Evolutionary conservation across 2,113 vertebrate genomes (phyloP).

Genomic region (Sula dactylatra): DNA sequence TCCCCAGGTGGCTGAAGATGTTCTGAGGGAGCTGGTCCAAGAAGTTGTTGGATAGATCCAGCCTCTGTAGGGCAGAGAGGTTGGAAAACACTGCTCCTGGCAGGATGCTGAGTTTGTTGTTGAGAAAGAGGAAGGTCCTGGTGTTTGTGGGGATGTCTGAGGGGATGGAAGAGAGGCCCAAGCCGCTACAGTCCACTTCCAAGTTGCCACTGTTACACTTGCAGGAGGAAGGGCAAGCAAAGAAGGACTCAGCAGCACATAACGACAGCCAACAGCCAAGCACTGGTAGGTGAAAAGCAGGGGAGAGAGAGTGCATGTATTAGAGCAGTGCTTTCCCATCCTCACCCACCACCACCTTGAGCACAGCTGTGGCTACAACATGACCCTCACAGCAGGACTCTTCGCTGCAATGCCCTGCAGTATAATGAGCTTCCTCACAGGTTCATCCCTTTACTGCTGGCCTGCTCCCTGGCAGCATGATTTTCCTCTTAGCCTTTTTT

Average conservation of each 20-base stretch:
- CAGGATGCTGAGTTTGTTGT: conserved; percentile 90
- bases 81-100: conserved; percentile 86
- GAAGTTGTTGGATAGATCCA: conserved; percentile 98
- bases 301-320: neutral
- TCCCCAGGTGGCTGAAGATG: conserved; percentile 87
- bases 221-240: conserved; percentile 87
- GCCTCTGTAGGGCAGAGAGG: conserved; percentile 86
- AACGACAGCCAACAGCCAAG: conserved; percentile 82
- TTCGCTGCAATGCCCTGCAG: neutral
- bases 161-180: conserved; percentile 86
- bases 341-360: neutral
- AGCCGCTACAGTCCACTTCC: conserved; percentile 89
- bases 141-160: conserved; percentile 84
- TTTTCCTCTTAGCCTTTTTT: neutral
- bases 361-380: neutral
- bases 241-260: conserved; percentile 70
- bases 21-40: conserved; percentile 90
- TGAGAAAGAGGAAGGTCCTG: conserved; percentile 88
- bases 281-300: conserved; percentile 67
- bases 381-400: neutral
- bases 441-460: neutral
- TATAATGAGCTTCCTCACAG: neutral
- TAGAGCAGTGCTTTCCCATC: neutral
- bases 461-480: neutral
- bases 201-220: conserved; percentile 82